These are phyloP conservation scores for Lepilemur septentrionalis DNA, from an alignment of 2,797 vertebrate species.

Conservation along the genomic window DNA sequence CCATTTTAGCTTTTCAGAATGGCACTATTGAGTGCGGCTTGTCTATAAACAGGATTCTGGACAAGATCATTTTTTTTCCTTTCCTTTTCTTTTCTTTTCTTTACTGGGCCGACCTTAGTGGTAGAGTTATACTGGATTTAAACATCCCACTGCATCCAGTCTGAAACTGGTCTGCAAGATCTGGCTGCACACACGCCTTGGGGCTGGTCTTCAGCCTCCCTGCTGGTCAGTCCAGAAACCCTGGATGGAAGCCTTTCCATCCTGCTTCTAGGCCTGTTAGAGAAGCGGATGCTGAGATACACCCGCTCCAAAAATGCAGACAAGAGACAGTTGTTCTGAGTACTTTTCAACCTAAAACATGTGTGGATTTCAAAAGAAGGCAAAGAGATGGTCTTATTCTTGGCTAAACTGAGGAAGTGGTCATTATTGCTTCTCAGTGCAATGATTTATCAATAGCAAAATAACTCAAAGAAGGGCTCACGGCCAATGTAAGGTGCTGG, in stretches of 20 bases:
- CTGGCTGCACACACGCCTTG: background rate
- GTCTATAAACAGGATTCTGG: background rate
- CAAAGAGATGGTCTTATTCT: background rate
- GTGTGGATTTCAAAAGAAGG: background rate
- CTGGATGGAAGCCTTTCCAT: background rate
- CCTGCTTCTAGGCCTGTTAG: background rate
- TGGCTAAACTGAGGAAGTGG: background rate
- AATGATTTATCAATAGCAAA: constrained; percentile 1
- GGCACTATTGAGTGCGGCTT: background rate
- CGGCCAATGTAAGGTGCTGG: background rate
- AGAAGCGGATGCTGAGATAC: background rate
- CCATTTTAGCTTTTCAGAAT: background rate
- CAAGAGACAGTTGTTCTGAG: background rate
- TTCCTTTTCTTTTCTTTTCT: background rate
- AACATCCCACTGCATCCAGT: background rate
- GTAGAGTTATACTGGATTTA: background rate
- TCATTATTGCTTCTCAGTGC: background rate
- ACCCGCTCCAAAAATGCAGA: background rate
- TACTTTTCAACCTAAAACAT: background rate
- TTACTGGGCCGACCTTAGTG: background rate
- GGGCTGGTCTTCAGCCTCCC: background rate
- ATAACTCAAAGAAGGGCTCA: background rate
- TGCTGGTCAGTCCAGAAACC: background rate
- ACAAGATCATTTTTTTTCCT: background rate
- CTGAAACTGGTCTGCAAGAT: background rate